Evolutionary conservation across 2,113 vertebrate species (phyloP), one percentile per base, ranked within the genome.

Genomic region (Columba livia): DNA sequence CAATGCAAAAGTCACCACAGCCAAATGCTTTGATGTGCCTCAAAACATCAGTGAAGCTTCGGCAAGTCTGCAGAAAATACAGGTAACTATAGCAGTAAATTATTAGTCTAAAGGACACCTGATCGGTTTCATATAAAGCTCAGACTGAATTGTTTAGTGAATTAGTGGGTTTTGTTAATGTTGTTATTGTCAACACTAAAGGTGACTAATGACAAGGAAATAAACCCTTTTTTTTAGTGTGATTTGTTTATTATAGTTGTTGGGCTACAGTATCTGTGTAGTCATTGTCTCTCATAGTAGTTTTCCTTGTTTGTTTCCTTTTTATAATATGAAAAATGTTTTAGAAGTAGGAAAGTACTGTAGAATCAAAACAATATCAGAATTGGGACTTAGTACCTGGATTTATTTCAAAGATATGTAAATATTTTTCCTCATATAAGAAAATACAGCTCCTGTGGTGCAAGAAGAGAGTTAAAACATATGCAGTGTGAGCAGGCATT

Each of bases 21-120:
- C 99, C 96, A 99, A 99, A 93, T 99, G 99, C 96, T 99, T 99
- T 89, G 99, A 99, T 23, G 97, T 99, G 66, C 99, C 99, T 84
- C 98, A 99, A 83, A 99, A 98, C 95, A 97, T 99, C 57, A 96
- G 79, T 18, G 99, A 99, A 97, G 98, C 98, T 90, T 98, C 98
- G 29, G 84, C 95, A 12, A 98, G 98, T 89, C 98, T 99, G 81
- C 98, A 99, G 95, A 99, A 98, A 98, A 99, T 99, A 97, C 99
- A 99, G 98, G 99, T 99, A 98, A 97, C 57, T 75, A 26, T 12
- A 54, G 36, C 53, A 90, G 24, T 61, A n/a, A 69, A 78, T 50
- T 56, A 47, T 6, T 78, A 44, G n/a, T 18, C 66, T 75, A 21
- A 77, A n/a, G 66, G 61, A 56, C 9, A 57, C 15, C 7, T 5